Evolutionary conservation across 2,113 vertebrate genomes (phyloP), one percentile per base, ranked within the genome.

Genomic region (Sterna hirundo): DNA sequence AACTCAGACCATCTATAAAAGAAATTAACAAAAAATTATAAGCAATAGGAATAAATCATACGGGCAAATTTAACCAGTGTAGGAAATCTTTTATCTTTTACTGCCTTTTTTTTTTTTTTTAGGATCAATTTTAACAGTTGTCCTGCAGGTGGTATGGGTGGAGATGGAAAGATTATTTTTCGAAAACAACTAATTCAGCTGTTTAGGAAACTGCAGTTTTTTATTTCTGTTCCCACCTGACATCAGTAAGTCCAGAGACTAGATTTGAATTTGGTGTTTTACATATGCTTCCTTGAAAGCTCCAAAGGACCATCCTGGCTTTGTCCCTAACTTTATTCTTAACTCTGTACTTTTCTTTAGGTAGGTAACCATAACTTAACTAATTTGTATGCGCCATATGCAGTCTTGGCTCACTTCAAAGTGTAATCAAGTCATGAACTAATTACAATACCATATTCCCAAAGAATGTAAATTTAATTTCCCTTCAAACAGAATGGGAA

Each of bases 401-500:
- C 76, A 78, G 52, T 93, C 97, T 94, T 86, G 15, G 83, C 95
- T 97, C 83, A 92, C 96, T 98, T 98, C 93, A 96, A 97, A 98
- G 92, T 93, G 93, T 97, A 98, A 97, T 98, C 97, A 98, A 98
- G 93, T 98, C 93, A 96, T 96, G 94, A 98, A 97, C 93, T 98
- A 98, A 98, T 96, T 88, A 96, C 95, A 96, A 95, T 94, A 88
- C 97, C 95, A 83, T 96, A 96, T 97, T 98, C 93, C 96, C 85
- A 97, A 97, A 94, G 97, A 98, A 97, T 97, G 96, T 97, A 97
- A 97, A 97, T 97, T 98, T 97, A 94, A 97, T 97, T 98, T 98
- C 95, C 91, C 80, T 97, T 98, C 72, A 89, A 95, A 97, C 90
- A 93, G 97, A 98, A 96, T 71, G 90, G 86, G 57, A 93, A 86